Evolutionary conservation across 2,797 vertebrate genomes (phyloP).

Genomic region (Sebastes goodei): DNA sequence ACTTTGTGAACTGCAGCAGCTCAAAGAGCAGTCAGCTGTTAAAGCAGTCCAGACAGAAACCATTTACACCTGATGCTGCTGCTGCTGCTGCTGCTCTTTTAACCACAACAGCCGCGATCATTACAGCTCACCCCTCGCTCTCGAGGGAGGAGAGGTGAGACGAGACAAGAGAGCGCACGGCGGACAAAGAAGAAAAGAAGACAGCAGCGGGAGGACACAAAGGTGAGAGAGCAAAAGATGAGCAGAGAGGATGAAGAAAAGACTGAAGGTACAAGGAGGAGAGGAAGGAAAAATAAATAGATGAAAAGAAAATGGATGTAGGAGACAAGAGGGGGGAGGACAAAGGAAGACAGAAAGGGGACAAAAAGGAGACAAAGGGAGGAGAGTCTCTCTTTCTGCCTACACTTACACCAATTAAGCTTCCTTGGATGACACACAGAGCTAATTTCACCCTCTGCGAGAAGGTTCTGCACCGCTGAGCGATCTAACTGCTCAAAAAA

Average conservation of each 20-base stretch:
- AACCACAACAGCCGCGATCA: neutral
- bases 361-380: neutral
- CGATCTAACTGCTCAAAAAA: constrained; percentile 35
- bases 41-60: constrained; percentile 35
- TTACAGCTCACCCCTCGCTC: constrained; percentile 17
- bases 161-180: neutral
- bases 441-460: constrained; percentile 29
- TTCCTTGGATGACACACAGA: neutral
- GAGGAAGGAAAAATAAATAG: neutral
- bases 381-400: neutral
- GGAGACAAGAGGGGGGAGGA: neutral
- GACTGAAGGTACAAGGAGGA: neutral
- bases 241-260: neutral
- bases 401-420: constrained; percentile 37
- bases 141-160: constrained; percentile 15
- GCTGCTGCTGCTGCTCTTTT: constrained; percentile 13
- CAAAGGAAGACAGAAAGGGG: neutral
- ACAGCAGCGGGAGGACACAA: neutral
- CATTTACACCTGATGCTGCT: constrained; percentile 45
- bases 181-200: neutral
- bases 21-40: constrained; percentile 17
- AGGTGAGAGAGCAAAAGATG: neutral
- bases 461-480: constrained; percentile 41
- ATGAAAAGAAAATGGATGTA: neutral
- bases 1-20: neutral